Percentiles rank a stretch among this genome's conserved stretches.
Conservation (phyloP, 2,113 vertebrate genomes). For the Rallus limicola region DNA sequence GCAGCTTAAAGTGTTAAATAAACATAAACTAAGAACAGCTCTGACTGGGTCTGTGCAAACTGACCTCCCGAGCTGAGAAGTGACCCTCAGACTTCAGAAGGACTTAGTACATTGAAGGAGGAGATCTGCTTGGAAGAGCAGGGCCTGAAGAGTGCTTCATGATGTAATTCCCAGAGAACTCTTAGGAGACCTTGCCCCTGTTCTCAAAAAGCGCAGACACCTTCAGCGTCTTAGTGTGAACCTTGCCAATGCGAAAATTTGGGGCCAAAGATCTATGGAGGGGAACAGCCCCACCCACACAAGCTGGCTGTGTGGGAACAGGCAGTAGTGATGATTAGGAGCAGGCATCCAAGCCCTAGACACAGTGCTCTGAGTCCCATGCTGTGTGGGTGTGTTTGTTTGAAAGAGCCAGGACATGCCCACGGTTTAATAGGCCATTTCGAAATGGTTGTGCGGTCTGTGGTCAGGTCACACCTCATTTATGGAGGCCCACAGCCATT, state of each 20-base stretch:
- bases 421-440: background rate
- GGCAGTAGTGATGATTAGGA: background rate
- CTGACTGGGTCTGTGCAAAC: background rate
- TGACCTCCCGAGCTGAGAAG: background rate
- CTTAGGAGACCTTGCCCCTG: background rate
- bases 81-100: background rate
- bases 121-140: background rate
- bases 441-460: background rate
- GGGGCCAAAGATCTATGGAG: background rate
- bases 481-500: background rate
- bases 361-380: background rate
- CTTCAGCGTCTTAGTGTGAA: background rate
- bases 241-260: background rate
- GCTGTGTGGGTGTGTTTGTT: background rate
- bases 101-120: background rate
- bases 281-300: background rate
- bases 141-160: background rate
- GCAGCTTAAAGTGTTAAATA: slow-evolving; percentile 21
- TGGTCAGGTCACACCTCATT: background rate
- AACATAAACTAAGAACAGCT: background rate
- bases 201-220: background rate
- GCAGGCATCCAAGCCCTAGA: background rate
- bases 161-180: background rate
- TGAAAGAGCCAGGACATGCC: background rate
- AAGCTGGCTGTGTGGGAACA: background rate